These are phyloP conservation scores for Sicus ferrugineus DNA, from an alignment of 2,888 invertebrate species.

Conservation along the genomic window DNA sequence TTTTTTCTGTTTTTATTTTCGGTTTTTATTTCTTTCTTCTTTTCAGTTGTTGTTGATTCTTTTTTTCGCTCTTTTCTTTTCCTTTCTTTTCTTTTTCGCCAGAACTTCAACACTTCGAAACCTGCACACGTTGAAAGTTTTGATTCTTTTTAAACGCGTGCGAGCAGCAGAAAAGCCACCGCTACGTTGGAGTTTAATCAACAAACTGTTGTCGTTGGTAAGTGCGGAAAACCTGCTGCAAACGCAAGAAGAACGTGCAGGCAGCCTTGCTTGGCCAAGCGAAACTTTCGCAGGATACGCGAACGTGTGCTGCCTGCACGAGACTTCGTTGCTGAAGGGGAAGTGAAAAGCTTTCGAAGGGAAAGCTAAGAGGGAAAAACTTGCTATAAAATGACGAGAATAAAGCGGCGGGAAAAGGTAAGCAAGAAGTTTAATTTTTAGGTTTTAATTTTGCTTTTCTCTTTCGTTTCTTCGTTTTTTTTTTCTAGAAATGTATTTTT, in stretches of 20 bases:
- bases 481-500: too few species aligned
- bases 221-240: conserved; percentile 3
- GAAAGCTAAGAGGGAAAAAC: neutral
- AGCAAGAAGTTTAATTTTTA: too few species aligned
- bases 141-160: neutral
- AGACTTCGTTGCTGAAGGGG: neutral
- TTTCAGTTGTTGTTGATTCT: neutral
- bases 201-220: conserved; percentile 62
- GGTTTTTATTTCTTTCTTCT: neutral
- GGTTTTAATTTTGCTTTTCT: too few species aligned
- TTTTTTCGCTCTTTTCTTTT: neutral
- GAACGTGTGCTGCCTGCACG: neutral
- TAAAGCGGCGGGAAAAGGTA: neutral
- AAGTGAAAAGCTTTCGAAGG: conserved; percentile 3
- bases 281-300: conserved; percentile 22
- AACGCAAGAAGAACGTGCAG: neutral
- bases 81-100: neutral
- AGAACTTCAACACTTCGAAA: neutral
- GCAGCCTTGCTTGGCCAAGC: neutral
- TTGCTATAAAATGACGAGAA: neutral
- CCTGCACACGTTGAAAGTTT: neutral
- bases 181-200: conserved; percentile 57
- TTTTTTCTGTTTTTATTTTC: neutral
- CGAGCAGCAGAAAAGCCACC: conserved; percentile 46
- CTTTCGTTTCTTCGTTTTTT: too few species aligned